phyloP scores from a whole-genome alignment of 2,888 invertebrate genomes.

The Ennomos erosarius region DNA sequence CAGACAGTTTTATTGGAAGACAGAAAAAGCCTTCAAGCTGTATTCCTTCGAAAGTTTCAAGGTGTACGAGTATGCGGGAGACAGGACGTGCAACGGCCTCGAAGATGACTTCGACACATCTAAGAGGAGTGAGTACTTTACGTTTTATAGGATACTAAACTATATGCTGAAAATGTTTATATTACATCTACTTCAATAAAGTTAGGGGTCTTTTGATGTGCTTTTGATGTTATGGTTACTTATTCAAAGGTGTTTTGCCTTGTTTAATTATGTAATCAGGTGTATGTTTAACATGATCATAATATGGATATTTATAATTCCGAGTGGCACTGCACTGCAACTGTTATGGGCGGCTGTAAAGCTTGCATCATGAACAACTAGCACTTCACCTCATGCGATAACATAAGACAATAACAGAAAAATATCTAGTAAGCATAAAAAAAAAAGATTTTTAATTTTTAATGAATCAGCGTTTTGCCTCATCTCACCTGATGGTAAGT shows the following conservation, averaged over 20 bases:
- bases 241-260: constrained; percentile 15
- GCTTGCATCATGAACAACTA: too few species aligned
- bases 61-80: constrained; percentile 81
- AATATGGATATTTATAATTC: too few species aligned
- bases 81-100: constrained; percentile 71
- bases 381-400: too few species aligned
- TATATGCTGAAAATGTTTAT: constrained; percentile 49
- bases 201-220: constrained; percentile 16
- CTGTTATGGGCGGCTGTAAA: too few species aligned
- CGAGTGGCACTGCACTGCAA: too few species aligned
- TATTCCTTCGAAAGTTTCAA: constrained; percentile 84
- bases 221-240: constrained; percentile 18
- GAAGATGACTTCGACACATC: constrained; percentile 75
- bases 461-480: too few species aligned
- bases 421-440: too few species aligned
- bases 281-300: neutral
- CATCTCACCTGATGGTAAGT: too few species aligned
- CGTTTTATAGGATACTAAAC: constrained; percentile 48
- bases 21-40: constrained; percentile 77
- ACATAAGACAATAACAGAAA: too few species aligned
- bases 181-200: constrained; percentile 8
- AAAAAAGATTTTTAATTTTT: too few species aligned
- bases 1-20: constrained; percentile 37
- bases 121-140: constrained; percentile 73
- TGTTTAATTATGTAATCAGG: constrained; percentile 1